A percentile compares a stretch with the other conserved stretches of the same genome.
These are phyloP conservation scores for Ophioninae sp. DNA, from an alignment of 2,888 invertebrate genomes.

Conservation along the genomic window DNA sequence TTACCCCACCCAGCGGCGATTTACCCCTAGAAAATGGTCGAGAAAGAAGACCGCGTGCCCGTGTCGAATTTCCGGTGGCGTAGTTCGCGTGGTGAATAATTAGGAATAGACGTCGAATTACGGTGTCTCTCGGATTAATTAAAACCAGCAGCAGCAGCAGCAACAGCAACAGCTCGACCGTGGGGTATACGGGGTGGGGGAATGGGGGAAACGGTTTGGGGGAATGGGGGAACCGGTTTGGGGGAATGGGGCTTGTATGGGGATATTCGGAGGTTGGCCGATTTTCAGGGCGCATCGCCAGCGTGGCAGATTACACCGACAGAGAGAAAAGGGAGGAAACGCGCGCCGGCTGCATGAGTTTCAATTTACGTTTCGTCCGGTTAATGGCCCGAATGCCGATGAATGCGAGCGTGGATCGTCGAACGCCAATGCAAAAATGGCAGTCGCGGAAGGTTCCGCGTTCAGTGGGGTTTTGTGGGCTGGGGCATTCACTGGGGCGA, in stretches of 20 bases:
- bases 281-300: slow-evolving; percentile 65
- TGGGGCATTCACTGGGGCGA: slow-evolving; percentile 27
- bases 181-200: background rate
- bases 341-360: slow-evolving; percentile 68
- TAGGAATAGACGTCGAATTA: slow-evolving; percentile 67
- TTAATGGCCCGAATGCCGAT: slow-evolving; percentile 70
- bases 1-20: too few species aligned
- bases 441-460: slow-evolving; percentile 56
- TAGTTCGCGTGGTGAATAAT: slow-evolving; percentile 66
- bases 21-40: background rate
- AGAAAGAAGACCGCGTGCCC: slow-evolving; percentile 9
- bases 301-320: slow-evolving; percentile 64
- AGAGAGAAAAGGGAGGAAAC: slow-evolving; percentile 60
- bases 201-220: background rate
- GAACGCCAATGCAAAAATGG: slow-evolving; percentile 64
- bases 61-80: slow-evolving; percentile 59
- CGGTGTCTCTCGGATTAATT: slow-evolving; percentile 67
- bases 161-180: slow-evolving; percentile 52
- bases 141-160: slow-evolving; percentile 66
- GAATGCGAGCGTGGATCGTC: slow-evolving; percentile 68
- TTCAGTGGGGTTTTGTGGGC: slow-evolving; percentile 20
- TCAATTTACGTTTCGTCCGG: slow-evolving; percentile 71
- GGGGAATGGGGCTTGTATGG: slow-evolving; percentile 18
- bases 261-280: too few species aligned
- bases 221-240: background rate